A percentile compares a stretch with the other conserved stretches of the same genome.
Evolutionary conservation across 2,113 vertebrate genomes (phyloP).

Genomic region (Cepphus grylle): DNA sequence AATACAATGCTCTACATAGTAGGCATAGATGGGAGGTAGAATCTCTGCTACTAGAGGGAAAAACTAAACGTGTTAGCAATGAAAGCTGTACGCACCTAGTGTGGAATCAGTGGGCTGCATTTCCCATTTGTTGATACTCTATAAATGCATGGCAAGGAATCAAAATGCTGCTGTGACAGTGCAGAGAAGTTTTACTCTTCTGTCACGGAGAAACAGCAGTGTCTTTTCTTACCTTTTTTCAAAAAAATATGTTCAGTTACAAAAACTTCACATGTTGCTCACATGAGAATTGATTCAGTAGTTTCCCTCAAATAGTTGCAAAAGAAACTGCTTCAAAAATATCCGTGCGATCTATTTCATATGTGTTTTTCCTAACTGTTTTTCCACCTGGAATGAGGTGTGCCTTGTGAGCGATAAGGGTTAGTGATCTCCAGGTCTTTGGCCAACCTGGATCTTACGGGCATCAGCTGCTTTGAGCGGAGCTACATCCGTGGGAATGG

Average conservation of each 20-base stretch:
- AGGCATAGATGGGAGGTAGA: neutral
- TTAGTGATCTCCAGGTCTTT: neutral
- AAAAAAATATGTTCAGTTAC: neutral
- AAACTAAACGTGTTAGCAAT: neutral
- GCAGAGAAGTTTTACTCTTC: neutral
- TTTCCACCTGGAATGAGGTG: neutral
- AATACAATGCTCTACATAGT: neutral
- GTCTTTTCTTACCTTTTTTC: neutral
- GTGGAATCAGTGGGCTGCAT: neutral
- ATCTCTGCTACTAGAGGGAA: neutral
- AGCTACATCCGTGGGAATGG: neutral
- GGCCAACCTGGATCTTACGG: neutral
- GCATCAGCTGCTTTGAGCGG: neutral
- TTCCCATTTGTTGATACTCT: neutral
- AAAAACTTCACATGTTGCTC: neutral
- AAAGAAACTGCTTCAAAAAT: neutral
- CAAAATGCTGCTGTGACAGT: neutral
- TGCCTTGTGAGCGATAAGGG: rapidly evolving
- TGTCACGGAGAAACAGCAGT: neutral
- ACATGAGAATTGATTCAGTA: neutral
- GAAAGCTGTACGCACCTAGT: neutral
- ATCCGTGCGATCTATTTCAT: rapidly evolving
- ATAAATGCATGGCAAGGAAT: neutral
- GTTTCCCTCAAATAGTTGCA: neutral
- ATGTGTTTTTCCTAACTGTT: neutral